Percentiles rank a stretch among this genome's conserved stretches.
These are phyloP conservation scores for Sinopyrophorus schimmeli DNA, from an alignment of 2,888 invertebrate species.

Conservation along the genomic window DNA sequence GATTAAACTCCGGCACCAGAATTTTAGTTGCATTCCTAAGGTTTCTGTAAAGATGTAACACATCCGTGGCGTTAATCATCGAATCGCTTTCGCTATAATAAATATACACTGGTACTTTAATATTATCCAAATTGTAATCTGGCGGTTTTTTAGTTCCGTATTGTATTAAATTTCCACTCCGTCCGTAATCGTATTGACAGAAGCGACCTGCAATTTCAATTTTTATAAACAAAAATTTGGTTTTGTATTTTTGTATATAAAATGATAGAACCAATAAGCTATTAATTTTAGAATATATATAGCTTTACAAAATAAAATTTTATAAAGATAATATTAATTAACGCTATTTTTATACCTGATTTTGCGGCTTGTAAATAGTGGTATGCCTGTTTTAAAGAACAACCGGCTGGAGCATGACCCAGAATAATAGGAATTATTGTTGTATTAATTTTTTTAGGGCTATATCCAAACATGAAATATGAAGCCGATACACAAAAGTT, in stretches of 20 bases:
- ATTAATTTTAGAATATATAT: too few relatives aligned
- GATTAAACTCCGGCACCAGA: constrained; percentile 60
- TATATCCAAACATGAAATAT: constrained; percentile 67
- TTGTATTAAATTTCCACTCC: constrained; percentile 30
- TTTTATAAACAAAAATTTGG: too few relatives aligned
- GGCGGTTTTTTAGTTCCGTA: constrained; percentile 49
- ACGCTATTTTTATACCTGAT: constrained; percentile 23
- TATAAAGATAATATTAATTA: too few relatives aligned
- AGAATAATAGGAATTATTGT: constrained; percentile 36
- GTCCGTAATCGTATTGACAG: constrained; percentile 64
- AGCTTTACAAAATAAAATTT: neutral
- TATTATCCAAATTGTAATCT: constrained; percentile 48
- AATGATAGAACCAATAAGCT: too few relatives aligned
- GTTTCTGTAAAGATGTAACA: constrained; percentile 52
- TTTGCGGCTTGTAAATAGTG: constrained; percentile 37
- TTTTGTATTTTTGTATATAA: too few relatives aligned
- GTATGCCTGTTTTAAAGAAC: constrained; percentile 35
- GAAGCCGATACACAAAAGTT: constrained; percentile 68
- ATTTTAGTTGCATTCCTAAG: constrained; percentile 54
- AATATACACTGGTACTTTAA: constrained; percentile 53
- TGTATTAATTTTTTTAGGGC: constrained; percentile 59
- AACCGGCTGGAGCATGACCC: constrained; percentile 37
- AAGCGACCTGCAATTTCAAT: constrained; percentile 51
- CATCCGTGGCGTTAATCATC: constrained; percentile 55
- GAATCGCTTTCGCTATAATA: constrained; percentile 57